Evolutionary conservation across 1,140 invertebrate genomes (phyloP).

Genomic region (Bradynema listronoti): DNA sequence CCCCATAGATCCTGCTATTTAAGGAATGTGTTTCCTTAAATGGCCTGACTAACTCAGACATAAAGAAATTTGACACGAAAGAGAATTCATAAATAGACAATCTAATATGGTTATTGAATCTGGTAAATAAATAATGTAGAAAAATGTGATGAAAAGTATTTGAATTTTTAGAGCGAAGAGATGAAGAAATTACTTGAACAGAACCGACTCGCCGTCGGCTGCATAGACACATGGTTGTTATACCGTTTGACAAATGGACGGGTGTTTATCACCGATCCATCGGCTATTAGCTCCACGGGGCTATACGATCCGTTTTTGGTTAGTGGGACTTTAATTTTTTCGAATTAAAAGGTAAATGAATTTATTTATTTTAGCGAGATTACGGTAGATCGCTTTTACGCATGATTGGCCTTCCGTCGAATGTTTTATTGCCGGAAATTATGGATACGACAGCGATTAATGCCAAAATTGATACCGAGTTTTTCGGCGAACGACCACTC

Average conservation of each 20-base stretch:
- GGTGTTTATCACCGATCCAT: constrained; percentile 75
- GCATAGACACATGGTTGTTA: constrained; percentile 84
- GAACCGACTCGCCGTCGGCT: constrained; percentile 74
- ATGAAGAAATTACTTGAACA: constrained; percentile 61
- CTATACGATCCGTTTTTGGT: constrained; percentile 82
- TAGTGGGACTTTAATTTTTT: constrained; percentile 20
- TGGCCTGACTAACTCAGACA: too few species aligned
- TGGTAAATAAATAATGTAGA: too few species aligned
- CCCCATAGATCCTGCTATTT: too few species aligned
- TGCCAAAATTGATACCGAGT: constrained; percentile 58
- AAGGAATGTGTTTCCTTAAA: too few species aligned
- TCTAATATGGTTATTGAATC: too few species aligned
- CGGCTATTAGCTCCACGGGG: constrained; percentile 79
- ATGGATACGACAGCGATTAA: constrained; percentile 60
- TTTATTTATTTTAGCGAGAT: constrained; percentile 31
- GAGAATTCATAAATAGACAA: too few species aligned
- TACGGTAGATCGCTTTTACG: constrained; percentile 55
- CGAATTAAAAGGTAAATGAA: background rate
- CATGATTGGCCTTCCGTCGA: constrained; percentile 68
- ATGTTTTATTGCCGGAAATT: constrained; percentile 73
- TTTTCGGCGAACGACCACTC: constrained; percentile 72
- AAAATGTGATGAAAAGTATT: too few species aligned
- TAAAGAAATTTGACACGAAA: too few species aligned
- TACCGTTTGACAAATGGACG: constrained; percentile 69
- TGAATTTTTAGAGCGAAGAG: constrained; percentile 67